Evolutionary conservation across 64 coral and sea anemone species (phyloP).

Genomic region (Actinia tenebrosa): DNA sequence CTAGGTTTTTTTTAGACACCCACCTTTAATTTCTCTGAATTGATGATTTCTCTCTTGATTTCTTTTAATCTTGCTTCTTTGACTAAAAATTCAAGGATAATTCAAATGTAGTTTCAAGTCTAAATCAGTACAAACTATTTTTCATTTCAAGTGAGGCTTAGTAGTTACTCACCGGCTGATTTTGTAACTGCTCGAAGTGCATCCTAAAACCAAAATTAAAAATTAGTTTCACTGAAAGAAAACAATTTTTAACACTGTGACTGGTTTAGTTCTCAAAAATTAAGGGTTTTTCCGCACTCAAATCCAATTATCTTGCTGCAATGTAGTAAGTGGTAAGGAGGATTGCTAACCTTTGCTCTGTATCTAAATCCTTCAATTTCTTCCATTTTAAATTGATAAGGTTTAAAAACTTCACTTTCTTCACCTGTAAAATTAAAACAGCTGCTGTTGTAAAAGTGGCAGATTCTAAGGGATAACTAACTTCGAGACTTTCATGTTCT

Average conservation of each 20-base stretch:
- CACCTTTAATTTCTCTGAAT: slow-evolving; percentile 99
- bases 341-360: slow-evolving; percentile 55
- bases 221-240: background rate
- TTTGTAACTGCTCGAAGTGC: slow-evolving; percentile 94
- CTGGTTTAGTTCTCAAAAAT: no score
- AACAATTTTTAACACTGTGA: no score
- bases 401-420: slow-evolving; percentile 78
- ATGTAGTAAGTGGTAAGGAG: background rate
- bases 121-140: background rate
- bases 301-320: no score
- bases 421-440: slow-evolving; percentile 20
- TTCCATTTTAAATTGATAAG: slow-evolving; percentile 95
- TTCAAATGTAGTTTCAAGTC: background rate
- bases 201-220: slow-evolving; percentile 34
- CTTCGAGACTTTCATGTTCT: no score
- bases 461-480: no score
- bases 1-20: background rate
- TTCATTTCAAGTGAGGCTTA: background rate
- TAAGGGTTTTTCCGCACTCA: no score
- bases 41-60: slow-evolving; percentile 96
- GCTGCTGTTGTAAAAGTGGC: background rate
- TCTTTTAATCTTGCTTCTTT: slow-evolving; percentile 96
- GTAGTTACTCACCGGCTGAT: slow-evolving; percentile 60
- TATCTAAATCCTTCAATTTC: slow-evolving; percentile 99
- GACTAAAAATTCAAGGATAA: slow-evolving; percentile 27